Evolutionary conservation across 2,888 invertebrate genomes (phyloP).

Genomic region (Calliopum simillimum): DNA sequence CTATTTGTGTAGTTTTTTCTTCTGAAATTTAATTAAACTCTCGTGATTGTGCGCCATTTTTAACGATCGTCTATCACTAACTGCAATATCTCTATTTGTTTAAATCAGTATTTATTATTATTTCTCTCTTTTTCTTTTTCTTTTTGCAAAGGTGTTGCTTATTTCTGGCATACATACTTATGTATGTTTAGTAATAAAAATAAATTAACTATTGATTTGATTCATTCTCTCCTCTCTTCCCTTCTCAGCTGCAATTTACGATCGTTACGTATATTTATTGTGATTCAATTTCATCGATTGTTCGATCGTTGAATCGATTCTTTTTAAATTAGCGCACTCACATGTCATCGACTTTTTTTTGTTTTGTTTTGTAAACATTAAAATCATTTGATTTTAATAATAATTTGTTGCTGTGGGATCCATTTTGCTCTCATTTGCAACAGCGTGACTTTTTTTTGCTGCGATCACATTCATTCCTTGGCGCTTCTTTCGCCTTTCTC

Average conservation of each 20-base stretch:
- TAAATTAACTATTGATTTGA: no score
- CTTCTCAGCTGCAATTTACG: no score
- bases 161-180: no score
- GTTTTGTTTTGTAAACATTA: slow-evolving; percentile 18
- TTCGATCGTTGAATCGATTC: slow-evolving; percentile 1
- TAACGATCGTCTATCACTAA: neutral
- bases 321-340: neutral
- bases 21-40: slow-evolving; percentile 55
- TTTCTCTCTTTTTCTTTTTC: neutral
- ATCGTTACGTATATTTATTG: no score
- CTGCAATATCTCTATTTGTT: neutral
- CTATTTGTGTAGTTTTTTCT: slow-evolving; percentile 30
- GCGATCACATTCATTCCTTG: neutral
- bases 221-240: no score
- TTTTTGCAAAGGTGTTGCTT: neutral
- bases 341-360: slow-evolving; percentile 10
- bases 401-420: neutral
- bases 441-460: slow-evolving; percentile 6
- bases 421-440: neutral
- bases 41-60: slow-evolving; percentile 46
- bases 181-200: no score
- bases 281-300: neutral
- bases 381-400: slow-evolving; percentile 28
- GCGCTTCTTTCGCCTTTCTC: neutral
- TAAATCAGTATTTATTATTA: neutral